Base-by-base conservation (phyloP, 2,113 vertebrate genomes). In the Menura novaehollandiae region DNA sequence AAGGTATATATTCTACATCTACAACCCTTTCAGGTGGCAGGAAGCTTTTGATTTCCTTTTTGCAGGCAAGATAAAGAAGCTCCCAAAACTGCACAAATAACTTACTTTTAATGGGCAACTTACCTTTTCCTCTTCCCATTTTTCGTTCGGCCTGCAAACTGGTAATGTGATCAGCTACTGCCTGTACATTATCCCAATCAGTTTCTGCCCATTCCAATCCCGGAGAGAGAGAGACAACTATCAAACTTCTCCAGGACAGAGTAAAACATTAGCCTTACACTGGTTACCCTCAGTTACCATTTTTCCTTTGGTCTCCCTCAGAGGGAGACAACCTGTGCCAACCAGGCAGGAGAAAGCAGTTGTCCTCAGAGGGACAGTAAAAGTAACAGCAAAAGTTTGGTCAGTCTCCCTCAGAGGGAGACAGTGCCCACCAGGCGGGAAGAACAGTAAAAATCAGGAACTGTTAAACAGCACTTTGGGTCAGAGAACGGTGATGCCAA, bases 391-490 rank as follows among this genome's bases (percentile, higher is more conserved):
- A 55, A 35, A 69, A 35, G 8, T 27, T 69, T 32, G 41, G 35
- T 62, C 30, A 32, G 6, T 52, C 44, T 58, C 32, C 18, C 39
- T 66, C 18, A 88, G 21, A 56, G 32, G 43, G 32, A 69, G n/a
- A 51, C 17, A 49, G 44, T 10, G 33, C 24, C 28, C n/a, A 30
- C 16, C n/a, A 47, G 30, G 33, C 0, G 1, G 53, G 16, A 46
- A 60, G 53, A 53, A 53, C 17, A 55, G 21, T 19, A 30, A 49
- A 76, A 43, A 18, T 49, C 10, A 0, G 0, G 55, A 76, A 69
- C 18, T 47, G 24, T 63, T 69, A 41, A 49, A 71, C 0, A 0
- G 37, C 13, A 43, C 49, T 56, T 69, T 43, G 35, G 41, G 55
- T 49, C 49, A 71, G 49, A 84, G 37, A 77, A 77, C 1, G 4